Base-by-base conservation (phyloP, 2,113 vertebrate species). In the Megatriorchis doriae region DNA sequence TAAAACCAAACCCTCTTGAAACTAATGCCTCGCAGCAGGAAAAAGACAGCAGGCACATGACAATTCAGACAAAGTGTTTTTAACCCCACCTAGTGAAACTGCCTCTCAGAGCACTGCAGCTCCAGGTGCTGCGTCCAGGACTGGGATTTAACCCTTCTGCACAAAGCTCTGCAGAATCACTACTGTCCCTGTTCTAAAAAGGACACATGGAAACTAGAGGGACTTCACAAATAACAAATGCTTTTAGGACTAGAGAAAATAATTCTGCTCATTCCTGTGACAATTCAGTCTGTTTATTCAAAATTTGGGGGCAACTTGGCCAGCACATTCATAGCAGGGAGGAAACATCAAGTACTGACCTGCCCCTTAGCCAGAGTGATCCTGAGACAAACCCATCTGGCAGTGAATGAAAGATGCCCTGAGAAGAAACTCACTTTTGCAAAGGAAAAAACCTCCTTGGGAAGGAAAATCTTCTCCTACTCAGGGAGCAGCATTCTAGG, bases 91-190 rank as follows among this genome's bases (percentile, higher is more conserved):
- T 3, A 55, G n/a, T 1, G 2, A 27, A 38, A 15, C 11, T 20
- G 16, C 22, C 42, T 48, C 48, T 19, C 25, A 25, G 45, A 29
- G 47, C n/a, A 13, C 25, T 31, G 59, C 59, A 11, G 52, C 26
- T 8, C 52, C 2, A 0, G 29, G 15, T 7, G 2, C 43, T 40
- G 18, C 5, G 0, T 11, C 48, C 21, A 3, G n/a, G 66, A 22
- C 36, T 23, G 36, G 25, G 32, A 31, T 38, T 58, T 29, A 50
- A 50, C 27, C 20, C 32, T 26, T 7, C 22, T 34, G 38, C 38
- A 15, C 1, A 9, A 52, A 34, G 27, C 38, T 70, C 20, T 50
- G 15, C 42, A 52, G 65, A 34, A 3, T 11, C 1, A 0, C 50
- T 36, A 1, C 36, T 10, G 12, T 38, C 50, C 36, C 42, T 1